Base-by-base conservation (phyloP, 2,113 vertebrate species). In the Orycteropus afer region DNA sequence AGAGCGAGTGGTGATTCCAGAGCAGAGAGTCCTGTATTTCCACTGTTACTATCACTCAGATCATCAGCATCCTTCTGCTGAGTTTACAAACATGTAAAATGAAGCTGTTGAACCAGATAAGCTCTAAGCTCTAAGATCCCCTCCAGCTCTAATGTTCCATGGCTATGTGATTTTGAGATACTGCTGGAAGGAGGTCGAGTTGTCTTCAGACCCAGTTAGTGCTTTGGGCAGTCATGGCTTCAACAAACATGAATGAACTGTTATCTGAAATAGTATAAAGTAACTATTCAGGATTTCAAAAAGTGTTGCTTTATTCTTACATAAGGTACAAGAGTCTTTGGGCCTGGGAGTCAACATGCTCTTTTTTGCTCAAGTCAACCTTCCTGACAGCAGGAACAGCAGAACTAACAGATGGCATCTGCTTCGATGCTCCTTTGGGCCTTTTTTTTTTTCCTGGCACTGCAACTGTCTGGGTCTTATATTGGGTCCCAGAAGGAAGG, bases 401-500 rank as follows among this genome's bases (percentile, higher is more conserved):
- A 92, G 81, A 65, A 32, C 78, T 89, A 59, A 91, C 95, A 74
- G 95, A 90, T 80, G 87, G 93, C 65, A 74, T 89, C 81, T 90
- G 61, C 95, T 82, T 32, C 6, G 67, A 22, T 65, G 22, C 14
- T 90, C 85, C 86, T 89, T 34, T 32, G 92, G 79, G 77, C 49
- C 59, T 73, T 71, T 90, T 69, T 71, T 91, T 93, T 91, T 8
- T 55, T 86, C 92, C 86, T 61, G 91, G 76, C 13, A 6, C 85
- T 87, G 89, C 89, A 89, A 59, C 94, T 82, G 87, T 96, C 92
- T 81, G 61, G 32, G 59, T 87, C 93, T 97, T 90, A 71, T 79
- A 47, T 8, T 61, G 65, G 73, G 81, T 95, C 93, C 73, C 93
- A 78, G n/a, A 94, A 91, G 83, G 87, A 92, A 78, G 77, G 51